A percentile compares a stretch with the other conserved stretches of the same genome.
phyloP scores from a whole-genome alignment of 2,797 vertebrate genomes.

The Thamnophis elegans region DNA sequence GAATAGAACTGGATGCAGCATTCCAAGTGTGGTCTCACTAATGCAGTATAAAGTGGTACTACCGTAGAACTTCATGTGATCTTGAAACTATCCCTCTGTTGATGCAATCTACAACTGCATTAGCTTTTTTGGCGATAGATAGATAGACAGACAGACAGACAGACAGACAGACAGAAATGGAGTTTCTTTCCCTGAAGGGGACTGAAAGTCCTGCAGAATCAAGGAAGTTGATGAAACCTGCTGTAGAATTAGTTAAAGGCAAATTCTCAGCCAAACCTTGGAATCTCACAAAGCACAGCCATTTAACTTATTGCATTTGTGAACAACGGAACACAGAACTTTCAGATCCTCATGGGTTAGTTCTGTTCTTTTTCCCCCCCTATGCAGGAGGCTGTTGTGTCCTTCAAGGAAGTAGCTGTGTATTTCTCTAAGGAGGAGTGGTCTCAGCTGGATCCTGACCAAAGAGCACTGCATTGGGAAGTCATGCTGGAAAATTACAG shows the following conservation, averaged over 20 bases:
- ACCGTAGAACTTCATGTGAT: no score
- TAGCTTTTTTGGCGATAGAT: no score
- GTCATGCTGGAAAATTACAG: not conserved
- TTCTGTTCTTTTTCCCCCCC: not conserved
- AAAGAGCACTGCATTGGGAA: not conserved
- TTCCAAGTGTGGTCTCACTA: no score
- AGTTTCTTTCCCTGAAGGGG: not conserved
- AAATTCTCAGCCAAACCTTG: not conserved
- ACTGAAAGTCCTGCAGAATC: not conserved
- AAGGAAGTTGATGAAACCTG: not conserved
- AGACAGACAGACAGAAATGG: not conserved
- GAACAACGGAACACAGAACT: not conserved
- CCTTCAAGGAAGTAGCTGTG: not conserved
- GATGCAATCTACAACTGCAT: no score
- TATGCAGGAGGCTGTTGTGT: not conserved
- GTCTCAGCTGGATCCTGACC: not conserved
- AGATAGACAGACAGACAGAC: no score
- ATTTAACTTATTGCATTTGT: not conserved
- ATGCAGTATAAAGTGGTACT: no score
- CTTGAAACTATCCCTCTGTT: no score
- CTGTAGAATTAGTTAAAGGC: not conserved
- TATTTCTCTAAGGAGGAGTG: not conserved
- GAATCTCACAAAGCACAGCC: not conserved
- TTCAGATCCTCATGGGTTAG: not conserved
- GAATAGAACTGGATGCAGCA: no score